Percentiles rank a stretch among this genome's conserved stretches.
Evolutionary conservation across 1,140 invertebrate species (phyloP).

Genomic region (Heliconius melpomene): DNA sequence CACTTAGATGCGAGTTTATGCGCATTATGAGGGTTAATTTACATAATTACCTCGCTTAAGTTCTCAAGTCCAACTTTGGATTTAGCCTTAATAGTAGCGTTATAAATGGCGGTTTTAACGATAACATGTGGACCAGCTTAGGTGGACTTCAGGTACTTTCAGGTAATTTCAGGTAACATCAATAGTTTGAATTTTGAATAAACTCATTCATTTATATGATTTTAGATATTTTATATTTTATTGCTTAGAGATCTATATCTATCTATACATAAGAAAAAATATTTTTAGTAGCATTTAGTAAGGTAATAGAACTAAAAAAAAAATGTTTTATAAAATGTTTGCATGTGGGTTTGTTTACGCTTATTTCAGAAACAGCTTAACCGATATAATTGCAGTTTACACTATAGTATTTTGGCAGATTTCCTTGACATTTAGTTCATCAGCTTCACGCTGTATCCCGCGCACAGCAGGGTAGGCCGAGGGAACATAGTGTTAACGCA

Average conservation of each 20-base stretch:
- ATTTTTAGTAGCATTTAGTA: no score
- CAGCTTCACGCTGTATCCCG: no score
- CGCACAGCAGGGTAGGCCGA: no score
- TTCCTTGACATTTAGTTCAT: no score
- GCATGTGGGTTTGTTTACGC: no score
- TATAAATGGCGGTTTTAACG: conserved; percentile 35
- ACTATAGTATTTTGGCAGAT: no score
- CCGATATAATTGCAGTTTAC: no score
- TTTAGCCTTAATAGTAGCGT: conserved; percentile 41
- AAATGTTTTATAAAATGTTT: no score
- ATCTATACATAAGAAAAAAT: no score
- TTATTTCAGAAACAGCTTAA: no score
- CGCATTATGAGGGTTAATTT: conserved; percentile 54
- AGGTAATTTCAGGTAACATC: neutral
- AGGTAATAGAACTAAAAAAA: no score
- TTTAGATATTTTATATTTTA: neutral
- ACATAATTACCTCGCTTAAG: conserved; percentile 54
- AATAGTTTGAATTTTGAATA: neutral
- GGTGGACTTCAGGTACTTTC: neutral
- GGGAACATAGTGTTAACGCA: no score
- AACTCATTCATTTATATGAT: neutral
- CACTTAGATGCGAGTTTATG: conserved; percentile 54
- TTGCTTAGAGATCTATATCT: neutral
- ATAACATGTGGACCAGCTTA: conserved; percentile 27
- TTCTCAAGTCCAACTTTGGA: conserved; percentile 46